Evolutionary conservation across 64 coral and sea anemone genomes (phyloP), one percentile per base, ranked within the genome.

Genomic region (Pocillopora damicornis): DNA sequence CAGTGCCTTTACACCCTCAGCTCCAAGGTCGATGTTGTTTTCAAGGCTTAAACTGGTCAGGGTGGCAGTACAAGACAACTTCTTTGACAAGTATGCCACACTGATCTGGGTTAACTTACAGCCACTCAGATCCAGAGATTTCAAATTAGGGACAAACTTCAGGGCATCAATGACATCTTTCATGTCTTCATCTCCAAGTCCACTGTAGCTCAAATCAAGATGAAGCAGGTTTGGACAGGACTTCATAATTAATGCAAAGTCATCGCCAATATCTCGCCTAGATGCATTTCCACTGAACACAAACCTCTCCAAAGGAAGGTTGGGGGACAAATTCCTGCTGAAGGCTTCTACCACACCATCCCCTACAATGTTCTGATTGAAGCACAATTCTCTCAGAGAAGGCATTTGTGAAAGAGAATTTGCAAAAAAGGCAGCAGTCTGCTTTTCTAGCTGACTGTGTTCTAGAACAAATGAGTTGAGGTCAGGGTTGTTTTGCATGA

Each of bases 141-240:
- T 74, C 11, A 92, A 78, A 25, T 42, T 17, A 16, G 90, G 63
- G 14, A 87, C 18, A 87, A 36, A 56, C 56, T 87, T 92, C 22
- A 92, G 83, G n/a, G 74, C 74, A 75, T 60, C 62, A 20, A 92
- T 79, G 69, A 87, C 72, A 58, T n/a, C 26, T 12, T 92, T 80
- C 83, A 87, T 87, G 16, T 78, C 90, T 87, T 87, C 63, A 58
- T 92, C 76, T 20, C 83, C 90, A 73, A 87, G 14, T 58, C 90
- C 71, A 37, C 86, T 87, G 63, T 65, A 92, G 74, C 90, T 87
- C 36, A 87, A 87, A 80, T 92, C 83, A 15, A 92, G 35, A 38
- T 92, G 86, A 17, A 23, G 2, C 16, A 92, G 76, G 20, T 87
- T 79, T 51, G 90, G 90, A 34, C 90, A 87, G 63, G 67, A 42